Evolutionary conservation across 2,888 invertebrate genomes (phyloP), one percentile per base, ranked within the genome.

Genomic region (Zaprionus obscuricornis): DNA sequence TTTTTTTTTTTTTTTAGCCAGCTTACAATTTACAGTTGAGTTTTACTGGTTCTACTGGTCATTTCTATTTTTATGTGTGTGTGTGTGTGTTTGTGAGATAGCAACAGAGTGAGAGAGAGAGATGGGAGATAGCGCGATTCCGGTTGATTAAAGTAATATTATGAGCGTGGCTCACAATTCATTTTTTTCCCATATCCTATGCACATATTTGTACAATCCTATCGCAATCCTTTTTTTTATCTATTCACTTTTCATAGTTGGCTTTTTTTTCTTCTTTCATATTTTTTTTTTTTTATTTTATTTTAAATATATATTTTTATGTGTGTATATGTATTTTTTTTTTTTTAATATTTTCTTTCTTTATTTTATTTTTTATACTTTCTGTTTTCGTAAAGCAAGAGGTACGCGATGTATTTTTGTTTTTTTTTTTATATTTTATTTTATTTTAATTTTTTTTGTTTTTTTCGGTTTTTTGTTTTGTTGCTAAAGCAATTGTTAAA

Each of bases 401-500:
- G 85, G 85, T 85, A 85, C 87, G 81, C 86, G 65, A 86, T 85
- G 84, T 85, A 83, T 84, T 71, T 85, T 66, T 67, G 43, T 75
- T 59, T 73, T 39, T 71, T 55, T 65, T 57, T 62, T 63, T 56
- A 54, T 45, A 51, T 65, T 55, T 67, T 42, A 40, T 56, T 49
- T 64, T 56, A 24, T 47, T 39, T 47, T 37, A 18, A 31, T 36
- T n/a, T 22, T 31, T 46, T 56, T 47, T 11, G 14, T 54, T n/a
- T 47, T 31, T 45, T 34, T 63, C 34, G 27, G 10, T 52, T 42
- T 55, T 20, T 64, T 45, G 37, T 64, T 50, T 37, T 73, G 59
- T 63, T 76, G 64, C 65, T 63, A 78, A 79, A 85, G 85, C 83
- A 85, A 58, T 74, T 72, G 60, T 60, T 74, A 66, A 81, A 74